Base-by-base conservation (phyloP, 2,888 invertebrate genomes). In the Lasioglossum leucozonium region DNA sequence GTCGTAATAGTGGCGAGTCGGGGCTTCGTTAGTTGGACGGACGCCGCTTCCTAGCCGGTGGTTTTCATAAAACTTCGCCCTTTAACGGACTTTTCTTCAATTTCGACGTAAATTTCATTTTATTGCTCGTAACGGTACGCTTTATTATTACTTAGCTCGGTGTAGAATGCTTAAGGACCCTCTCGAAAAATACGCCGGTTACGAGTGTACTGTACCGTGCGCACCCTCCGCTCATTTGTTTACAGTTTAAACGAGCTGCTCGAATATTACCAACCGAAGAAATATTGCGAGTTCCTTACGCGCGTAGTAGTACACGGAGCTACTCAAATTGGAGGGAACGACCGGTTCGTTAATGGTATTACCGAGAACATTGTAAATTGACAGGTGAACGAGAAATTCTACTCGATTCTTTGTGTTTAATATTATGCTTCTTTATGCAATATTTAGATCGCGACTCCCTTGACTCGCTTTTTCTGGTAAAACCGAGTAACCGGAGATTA, bases 21-120 rank as follows among this genome's bases (percentile, higher is more conserved):
- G 16, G 34, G 80, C 55, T 73, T 84, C 83, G 82, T 82, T 82
- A 82, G 44, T 18, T 37, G 44, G 55, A 67, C 18, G 72, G 55
- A 81, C 47, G 18, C 67, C 67, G 40, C 51, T 37, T 71, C 51
- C 75, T 37, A 13, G 16, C 18, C 16, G 11, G 34, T 22, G 47
- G 40, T 67, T 75, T 75, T 72, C n/a, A 81, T 62, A 30, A 16
- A 34, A 47, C 16, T 30, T 34, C 3, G 34, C 67, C 30, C 5
- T 44, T 72, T 72, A 71, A 26, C 34, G 11, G 18, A 26, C 18
- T 67, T 67, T 73, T 10, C 18, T 30, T 30, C 26, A 55, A 55
- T 22, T 30, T 55, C 30, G 11, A 67, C 37, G 37, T 67, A 67
- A 67, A 67, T 67, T 67, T 37, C 67, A 37, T 67, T 67, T 67